Conservation (phyloP, 2,797 vertebrate species). For the Tenualosa ilisha region DNA sequence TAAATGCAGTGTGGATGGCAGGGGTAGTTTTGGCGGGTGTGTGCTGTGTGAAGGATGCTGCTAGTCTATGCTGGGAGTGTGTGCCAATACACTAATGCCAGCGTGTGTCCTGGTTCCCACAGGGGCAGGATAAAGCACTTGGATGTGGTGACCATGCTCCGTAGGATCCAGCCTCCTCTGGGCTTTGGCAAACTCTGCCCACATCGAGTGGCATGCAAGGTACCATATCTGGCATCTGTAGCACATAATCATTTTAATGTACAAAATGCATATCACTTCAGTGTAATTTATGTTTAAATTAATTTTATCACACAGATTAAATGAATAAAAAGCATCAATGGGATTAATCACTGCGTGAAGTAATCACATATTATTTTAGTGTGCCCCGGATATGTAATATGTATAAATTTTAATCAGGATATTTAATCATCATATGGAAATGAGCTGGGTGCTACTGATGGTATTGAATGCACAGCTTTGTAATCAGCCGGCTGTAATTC, state of each 20-base stretch:
- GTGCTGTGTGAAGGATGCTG: no score
- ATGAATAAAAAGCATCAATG: neutral
- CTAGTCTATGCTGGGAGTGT: neutral
- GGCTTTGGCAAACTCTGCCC: constrained; percentile 97
- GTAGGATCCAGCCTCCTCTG: constrained; percentile 93
- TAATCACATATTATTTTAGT: neutral
- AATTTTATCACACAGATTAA: neutral
- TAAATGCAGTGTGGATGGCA: no score
- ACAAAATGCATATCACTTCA: neutral
- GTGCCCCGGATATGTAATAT: neutral
- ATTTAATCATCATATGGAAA: neutral
- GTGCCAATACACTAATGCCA: neutral
- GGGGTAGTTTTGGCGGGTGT: no score
- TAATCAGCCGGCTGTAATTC: neutral
- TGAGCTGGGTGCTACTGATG: neutral
- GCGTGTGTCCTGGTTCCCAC: constrained; percentile 23
- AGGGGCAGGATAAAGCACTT: constrained; percentile 97
- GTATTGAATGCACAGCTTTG: neutral
- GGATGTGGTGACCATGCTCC: constrained; percentile 90
- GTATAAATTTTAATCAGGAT: neutral
- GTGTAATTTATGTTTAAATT: neutral
- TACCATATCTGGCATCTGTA: constrained; percentile 47
- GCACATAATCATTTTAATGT: neutral
- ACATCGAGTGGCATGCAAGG: constrained; percentile 92
- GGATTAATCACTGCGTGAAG: neutral